phyloP scores from a whole-genome alignment of 1,140 invertebrate species.

The Leptinotarsa lineolata region DNA sequence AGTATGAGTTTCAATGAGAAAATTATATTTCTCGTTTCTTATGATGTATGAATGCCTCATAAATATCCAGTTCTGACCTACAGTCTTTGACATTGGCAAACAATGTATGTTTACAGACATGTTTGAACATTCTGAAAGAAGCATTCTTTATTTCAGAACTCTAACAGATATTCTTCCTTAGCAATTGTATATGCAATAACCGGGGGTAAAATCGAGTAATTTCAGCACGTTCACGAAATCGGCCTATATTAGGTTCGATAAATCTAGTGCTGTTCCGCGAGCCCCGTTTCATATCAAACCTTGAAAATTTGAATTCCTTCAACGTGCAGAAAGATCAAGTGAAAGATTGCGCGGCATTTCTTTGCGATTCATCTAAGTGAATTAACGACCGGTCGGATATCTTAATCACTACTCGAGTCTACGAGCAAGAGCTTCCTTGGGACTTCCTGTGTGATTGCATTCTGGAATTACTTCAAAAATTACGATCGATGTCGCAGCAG shows the following conservation, averaged over 20 bases:
- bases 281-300: background rate
- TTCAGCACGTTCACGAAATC: background rate
- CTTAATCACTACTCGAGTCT: background rate
- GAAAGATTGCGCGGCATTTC: background rate
- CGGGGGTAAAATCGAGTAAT: no score
- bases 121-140: no score
- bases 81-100: no score
- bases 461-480: background rate
- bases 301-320: background rate
- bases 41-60: no score
- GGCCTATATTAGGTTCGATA: background rate
- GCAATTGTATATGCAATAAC: no score
- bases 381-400: background rate
- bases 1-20: no score
- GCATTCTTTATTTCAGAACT: no score
- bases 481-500: background rate
- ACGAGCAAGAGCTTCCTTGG: background rate
- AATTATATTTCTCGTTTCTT: no score
- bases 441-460: background rate
- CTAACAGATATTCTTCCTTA: no score
- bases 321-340: background rate
- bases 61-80: no score
- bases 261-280: background rate
- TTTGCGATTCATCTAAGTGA: constrained; percentile 8
- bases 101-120: no score